phyloP scores from a whole-genome alignment of 37 sponge, comb jelly and placozoan species.

The Crambe crambe region DNA sequence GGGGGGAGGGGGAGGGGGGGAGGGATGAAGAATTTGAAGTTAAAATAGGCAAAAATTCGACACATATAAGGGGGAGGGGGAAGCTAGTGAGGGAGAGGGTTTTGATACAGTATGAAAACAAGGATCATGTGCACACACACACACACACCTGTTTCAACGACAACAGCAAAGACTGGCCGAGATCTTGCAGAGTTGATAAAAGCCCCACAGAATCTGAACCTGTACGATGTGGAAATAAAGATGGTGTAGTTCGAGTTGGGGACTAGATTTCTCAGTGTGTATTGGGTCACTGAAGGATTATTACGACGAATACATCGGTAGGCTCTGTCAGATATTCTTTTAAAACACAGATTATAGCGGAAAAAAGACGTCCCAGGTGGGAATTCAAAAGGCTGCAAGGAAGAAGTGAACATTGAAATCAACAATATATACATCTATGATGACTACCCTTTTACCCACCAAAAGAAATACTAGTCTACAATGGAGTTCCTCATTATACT shows the following conservation, averaged over 20 bases:
- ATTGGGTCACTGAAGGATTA: too few relatives aligned
- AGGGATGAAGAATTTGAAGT: too few relatives aligned
- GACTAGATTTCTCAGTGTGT: background rate
- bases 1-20: too few relatives aligned
- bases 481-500: too few relatives aligned
- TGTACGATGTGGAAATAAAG: background rate
- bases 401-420: background rate
- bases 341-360: background rate
- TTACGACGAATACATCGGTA: too few relatives aligned
- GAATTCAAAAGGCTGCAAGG: slow-evolving; percentile 4
- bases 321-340: background rate
- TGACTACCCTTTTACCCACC: too few relatives aligned
- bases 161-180: background rate
- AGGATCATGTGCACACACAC: too few relatives aligned
- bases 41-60: too few relatives aligned
- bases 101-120: too few relatives aligned
- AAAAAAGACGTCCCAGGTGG: background rate
- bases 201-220: background rate
- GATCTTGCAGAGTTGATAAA: background rate
- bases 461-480: too few relatives aligned
- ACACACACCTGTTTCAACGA: slow-evolving; percentile 12
- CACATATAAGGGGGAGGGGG: too few relatives aligned
- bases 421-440: background rate
- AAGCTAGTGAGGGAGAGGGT: too few relatives aligned
- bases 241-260: background rate